These are phyloP conservation scores for Bombus balteatus DNA, from an alignment of 1,140 invertebrate genomes.

Conservation along the genomic window DNA sequence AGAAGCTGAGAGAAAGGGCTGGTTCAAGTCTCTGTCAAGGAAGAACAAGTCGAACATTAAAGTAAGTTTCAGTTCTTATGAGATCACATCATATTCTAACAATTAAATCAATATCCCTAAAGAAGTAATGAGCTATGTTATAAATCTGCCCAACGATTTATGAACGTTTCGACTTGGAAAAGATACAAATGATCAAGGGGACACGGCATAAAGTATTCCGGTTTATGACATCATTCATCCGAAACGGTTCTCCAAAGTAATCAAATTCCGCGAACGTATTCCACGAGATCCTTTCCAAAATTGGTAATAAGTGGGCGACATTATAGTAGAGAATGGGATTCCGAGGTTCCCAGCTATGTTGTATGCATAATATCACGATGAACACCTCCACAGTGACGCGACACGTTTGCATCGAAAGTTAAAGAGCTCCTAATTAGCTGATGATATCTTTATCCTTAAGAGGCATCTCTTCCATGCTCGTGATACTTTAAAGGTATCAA, in stretches of 20 bases:
- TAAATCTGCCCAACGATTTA: not conserved
- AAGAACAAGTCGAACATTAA: constrained; percentile 83
- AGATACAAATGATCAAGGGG: not conserved
- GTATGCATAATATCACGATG: not conserved
- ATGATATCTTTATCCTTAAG: not conserved
- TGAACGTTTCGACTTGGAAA: not conserved
- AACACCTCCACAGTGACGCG: constrained; percentile 12
- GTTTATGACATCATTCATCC: constrained; percentile 58
- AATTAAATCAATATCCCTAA: not conserved
- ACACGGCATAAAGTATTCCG: not conserved
- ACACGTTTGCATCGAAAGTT: not conserved
- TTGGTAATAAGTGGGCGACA: constrained; percentile 60
- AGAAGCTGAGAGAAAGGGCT: constrained; percentile 82
- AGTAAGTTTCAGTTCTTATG: constrained; percentile 69
- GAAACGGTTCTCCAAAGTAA: constrained; percentile 7
- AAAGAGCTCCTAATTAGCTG: not conserved
- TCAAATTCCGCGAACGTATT: constrained; percentile 5
- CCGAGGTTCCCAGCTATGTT: not conserved
- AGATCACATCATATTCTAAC: not conserved
- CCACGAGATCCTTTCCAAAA: constrained; percentile 61
- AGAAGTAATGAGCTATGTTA: not conserved
- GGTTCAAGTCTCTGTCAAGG: constrained; percentile 87
- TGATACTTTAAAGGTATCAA: too few relatives aligned
- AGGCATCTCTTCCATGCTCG: too few relatives aligned
- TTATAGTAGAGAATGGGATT: constrained; percentile 14